phyloP scores from a whole-genome alignment of 2,888 invertebrate species.

The Erannis defoliaria region DNA sequence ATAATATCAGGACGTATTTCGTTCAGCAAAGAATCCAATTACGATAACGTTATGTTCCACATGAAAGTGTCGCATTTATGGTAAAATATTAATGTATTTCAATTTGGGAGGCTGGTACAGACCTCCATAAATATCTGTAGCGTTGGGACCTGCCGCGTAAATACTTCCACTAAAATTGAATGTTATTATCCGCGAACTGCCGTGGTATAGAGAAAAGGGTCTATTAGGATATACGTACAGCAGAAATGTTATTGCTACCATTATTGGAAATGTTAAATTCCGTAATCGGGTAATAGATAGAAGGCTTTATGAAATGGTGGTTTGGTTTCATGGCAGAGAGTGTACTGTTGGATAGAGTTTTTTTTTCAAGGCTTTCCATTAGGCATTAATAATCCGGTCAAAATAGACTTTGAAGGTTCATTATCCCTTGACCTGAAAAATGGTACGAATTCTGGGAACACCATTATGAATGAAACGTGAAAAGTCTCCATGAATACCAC shows the following conservation, averaged over 20 bases:
- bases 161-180: slow-evolving; percentile 83
- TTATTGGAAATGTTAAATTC: slow-evolving; percentile 38
- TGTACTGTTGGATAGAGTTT: too few relatives aligned
- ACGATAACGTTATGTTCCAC: slow-evolving; percentile 84
- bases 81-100: slow-evolving; percentile 87
- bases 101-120: slow-evolving; percentile 83
- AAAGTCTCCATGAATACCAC: too few relatives aligned
- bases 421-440: too few relatives aligned
- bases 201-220: slow-evolving; percentile 50
- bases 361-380: too few relatives aligned
- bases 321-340: too few relatives aligned
- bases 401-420: too few relatives aligned
- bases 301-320: not conserved
- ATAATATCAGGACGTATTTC: slow-evolving; percentile 62
- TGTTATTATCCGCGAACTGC: slow-evolving; percentile 78
- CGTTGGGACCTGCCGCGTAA: slow-evolving; percentile 77
- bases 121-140: slow-evolving; percentile 84
- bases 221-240: slow-evolving; percentile 11
- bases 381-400: too few relatives aligned
- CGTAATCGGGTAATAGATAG: not conserved
- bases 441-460: too few relatives aligned
- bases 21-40: slow-evolving; percentile 84
- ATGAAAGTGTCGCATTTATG: slow-evolving; percentile 86
- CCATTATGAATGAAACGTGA: too few relatives aligned
- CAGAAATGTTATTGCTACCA: slow-evolving; percentile 17